phyloP scores from a whole-genome alignment of 2,888 invertebrate genomes.

The Ctena decussata region DNA sequence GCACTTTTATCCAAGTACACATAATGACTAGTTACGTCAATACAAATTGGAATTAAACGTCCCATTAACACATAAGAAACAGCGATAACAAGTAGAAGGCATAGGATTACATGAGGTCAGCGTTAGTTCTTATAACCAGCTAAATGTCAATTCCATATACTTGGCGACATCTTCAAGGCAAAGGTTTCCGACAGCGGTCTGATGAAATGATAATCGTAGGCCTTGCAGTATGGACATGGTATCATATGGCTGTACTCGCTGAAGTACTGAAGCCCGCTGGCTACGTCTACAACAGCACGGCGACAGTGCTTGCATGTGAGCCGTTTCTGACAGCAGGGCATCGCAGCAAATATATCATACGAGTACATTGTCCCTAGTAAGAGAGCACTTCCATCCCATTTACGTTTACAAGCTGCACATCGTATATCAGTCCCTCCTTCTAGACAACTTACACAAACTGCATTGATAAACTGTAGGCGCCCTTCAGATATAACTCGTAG shows the following conservation, averaged over 20 bases:
- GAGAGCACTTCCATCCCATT: constrained; percentile 93
- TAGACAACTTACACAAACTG: constrained; percentile 96
- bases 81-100: constrained; percentile 12
- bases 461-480: constrained; percentile 95
- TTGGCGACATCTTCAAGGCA: constrained; percentile 71
- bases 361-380: constrained; percentile 99
- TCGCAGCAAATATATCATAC: constrained; percentile 99
- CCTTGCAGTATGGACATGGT: constrained; percentile 96
- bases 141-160: constrained; percentile 77
- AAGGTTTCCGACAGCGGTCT: constrained; percentile 91
- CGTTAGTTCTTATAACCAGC: not conserved
- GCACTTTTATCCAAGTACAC: not conserved
- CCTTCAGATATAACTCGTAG: constrained; percentile 89
- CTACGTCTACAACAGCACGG: constrained; percentile 95
- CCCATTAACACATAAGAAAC: not conserved
- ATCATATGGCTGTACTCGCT: constrained; percentile 95
- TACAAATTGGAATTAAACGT: not conserved
- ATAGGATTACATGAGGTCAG: constrained; percentile 12
- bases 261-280: constrained; percentile 94
- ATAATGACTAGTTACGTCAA: constrained; percentile 7
- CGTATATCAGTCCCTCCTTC: constrained; percentile 90
- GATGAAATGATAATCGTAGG: constrained; percentile 97
- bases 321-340: constrained; percentile 97
- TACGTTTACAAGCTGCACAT: constrained; percentile 84
- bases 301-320: constrained; percentile 98